Evolutionary conservation across 2,113 vertebrate species (phyloP), one percentile per base, ranked within the genome.

Genomic region (Nettapus auritus): DNA sequence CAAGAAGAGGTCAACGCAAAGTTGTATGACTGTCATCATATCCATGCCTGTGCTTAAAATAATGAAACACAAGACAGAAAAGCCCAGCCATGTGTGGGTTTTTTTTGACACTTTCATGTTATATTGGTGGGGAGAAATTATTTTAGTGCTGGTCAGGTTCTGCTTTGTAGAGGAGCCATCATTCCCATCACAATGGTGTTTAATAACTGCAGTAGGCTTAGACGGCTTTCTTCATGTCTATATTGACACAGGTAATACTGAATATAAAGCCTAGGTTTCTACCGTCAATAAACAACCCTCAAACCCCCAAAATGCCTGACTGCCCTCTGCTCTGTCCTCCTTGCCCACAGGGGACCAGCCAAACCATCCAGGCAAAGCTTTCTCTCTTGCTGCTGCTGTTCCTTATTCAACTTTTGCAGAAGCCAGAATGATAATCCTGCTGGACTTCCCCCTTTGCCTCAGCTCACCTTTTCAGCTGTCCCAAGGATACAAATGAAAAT

Each of bases 401-500:
- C 38, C 50, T 50, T 53, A 8, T 60, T 75, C 42, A 11, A 50
- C 16, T 56, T 64, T 79, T 21, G 67, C 21, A 17, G 52, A 21
- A 2, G 2, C 11, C 34, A 29, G 5, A 44, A n/a, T 17, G 36
- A 9, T 22, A 73, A 78, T 53, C 36, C 6, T 23, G 34, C 60
- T 60, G 29, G 71, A 75, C 33, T 25, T 19, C 11, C 26, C 40
- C 22, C 36, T 75, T 92, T 55, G 81, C 86, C 91, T 94, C 70
- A 80, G 62, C 56, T 95, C 89, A 91, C 93, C 89, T 91, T 76
- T 93, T 82, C 67, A 70, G 81, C 74, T 73, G 16, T 87, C 50
- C 40, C 88, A 94, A 69, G 44, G 25, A 36, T 14, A 86, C 53
- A 81, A 86, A 76, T 71, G 53, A 86, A 90, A 90, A 84, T 60